Conservation (phyloP, 2,113 vertebrate species). For the Brachirus orientalis region DNA sequence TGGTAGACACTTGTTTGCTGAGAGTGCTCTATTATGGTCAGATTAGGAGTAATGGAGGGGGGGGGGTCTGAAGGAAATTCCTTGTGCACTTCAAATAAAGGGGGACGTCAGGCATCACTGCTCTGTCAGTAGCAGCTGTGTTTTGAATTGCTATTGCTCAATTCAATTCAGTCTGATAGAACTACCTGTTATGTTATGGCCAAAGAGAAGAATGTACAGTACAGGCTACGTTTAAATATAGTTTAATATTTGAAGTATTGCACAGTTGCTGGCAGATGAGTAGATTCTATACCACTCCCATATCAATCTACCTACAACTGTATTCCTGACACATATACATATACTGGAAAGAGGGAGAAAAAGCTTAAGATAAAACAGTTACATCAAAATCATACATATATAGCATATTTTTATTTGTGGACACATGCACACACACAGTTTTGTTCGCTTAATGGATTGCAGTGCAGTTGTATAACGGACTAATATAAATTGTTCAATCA, state of each 20-base stretch:
- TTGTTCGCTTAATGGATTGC: no score
- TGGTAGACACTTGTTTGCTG: conserved; percentile 53
- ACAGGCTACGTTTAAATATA: background rate
- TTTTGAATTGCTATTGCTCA: conserved; percentile 26
- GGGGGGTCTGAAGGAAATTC: conserved; percentile 31
- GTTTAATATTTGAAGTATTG: background rate
- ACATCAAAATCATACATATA: no score
- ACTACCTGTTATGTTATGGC: conserved; percentile 13
- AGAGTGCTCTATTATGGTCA: conserved; percentile 50
- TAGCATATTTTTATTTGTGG: no score
- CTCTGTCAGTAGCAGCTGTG: conserved; percentile 49
- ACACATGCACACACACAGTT: no score
- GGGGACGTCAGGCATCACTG: conserved; percentile 17
- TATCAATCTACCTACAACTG: background rate
- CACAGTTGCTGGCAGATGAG: background rate
- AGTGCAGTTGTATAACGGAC: no score
- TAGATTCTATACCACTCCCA: background rate
- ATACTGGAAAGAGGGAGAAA: background rate
- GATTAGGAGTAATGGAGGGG: background rate
- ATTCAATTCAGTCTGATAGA: conserved; percentile 26
- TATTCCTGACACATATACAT: background rate
- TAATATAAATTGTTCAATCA: no score
- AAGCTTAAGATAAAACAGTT: background rate
- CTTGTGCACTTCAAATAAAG: conserved; percentile 43
- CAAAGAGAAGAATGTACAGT: background rate